phyloP scores from a whole-genome alignment of 2,797 vertebrate species.

The Chrosomus eos region DNA sequence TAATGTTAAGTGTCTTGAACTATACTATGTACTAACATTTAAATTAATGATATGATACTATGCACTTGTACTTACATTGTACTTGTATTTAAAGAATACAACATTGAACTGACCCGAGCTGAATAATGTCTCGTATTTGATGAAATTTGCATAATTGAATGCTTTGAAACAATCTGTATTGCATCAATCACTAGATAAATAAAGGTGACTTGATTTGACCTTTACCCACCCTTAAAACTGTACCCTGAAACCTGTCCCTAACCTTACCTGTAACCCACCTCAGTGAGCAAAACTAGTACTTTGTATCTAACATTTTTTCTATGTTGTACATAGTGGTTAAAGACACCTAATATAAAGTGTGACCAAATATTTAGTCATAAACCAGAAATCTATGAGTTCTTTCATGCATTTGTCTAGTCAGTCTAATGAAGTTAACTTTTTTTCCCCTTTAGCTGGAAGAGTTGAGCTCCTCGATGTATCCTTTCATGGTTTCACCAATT shows the following conservation, averaged over 20 bases:
- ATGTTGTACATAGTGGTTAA: background rate
- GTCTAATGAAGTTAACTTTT: background rate
- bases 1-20: background rate
- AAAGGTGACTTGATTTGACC: background rate
- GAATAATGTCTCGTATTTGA: background rate
- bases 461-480: conserved; percentile 99
- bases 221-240: background rate
- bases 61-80: background rate
- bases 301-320: background rate
- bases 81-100: background rate
- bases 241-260: background rate
- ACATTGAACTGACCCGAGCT: background rate
- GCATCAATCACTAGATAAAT: background rate
- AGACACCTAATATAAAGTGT: background rate
- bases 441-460: conserved; percentile 90
- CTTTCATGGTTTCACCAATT: conserved; percentile 72
- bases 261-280: background rate
- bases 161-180: background rate
- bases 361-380: background rate
- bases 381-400: background rate
- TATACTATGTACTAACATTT: background rate
- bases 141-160: too few relatives aligned
- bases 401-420: background rate
- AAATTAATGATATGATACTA: background rate
- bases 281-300: background rate